These are phyloP conservation scores for Spisula solida DNA, from an alignment of 2,888 invertebrate genomes.

Conservation along the genomic window DNA sequence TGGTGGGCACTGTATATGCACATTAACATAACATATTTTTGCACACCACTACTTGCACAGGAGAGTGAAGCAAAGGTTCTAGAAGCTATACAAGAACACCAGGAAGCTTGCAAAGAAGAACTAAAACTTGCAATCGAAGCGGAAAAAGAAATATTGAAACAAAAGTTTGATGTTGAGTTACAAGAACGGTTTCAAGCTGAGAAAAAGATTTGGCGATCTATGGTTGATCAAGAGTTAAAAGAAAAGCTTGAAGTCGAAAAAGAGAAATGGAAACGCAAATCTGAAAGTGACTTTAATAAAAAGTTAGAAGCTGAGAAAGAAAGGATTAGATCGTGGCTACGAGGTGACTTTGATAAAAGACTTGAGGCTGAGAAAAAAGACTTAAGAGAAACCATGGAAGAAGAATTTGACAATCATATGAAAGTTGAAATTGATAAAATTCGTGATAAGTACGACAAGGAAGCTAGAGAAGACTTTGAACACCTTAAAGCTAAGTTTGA, in stretches of 20 bases:
- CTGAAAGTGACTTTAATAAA: conserved; percentile 61
- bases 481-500: conserved; percentile 61
- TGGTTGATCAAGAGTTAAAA: conserved; percentile 65
- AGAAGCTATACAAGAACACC: conserved; percentile 67
- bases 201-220: conserved; percentile 67
- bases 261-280: conserved; percentile 66
- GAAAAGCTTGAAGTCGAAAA: conserved; percentile 66
- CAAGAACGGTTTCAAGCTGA: conserved; percentile 64
- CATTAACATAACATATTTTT: not conserved
- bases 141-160: conserved; percentile 55
- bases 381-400: conserved; percentile 55
- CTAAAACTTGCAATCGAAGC: conserved; percentile 42
- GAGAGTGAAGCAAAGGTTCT: conserved; percentile 68
- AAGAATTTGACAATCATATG: conserved; percentile 57
- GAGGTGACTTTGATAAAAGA: conserved; percentile 54
- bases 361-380: conserved; percentile 59
- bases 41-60: conserved; percentile 47
- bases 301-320: conserved; percentile 67
- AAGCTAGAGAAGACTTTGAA: conserved; percentile 59
- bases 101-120: conserved; percentile 63
- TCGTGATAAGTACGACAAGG: conserved; percentile 56
- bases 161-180: conserved; percentile 62
- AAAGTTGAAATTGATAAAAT: conserved; percentile 53
- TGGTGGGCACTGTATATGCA: too few relatives aligned
- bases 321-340: conserved; percentile 51